A percentile compares a stretch with the other conserved stretches of the same genome.
phyloP scores from a whole-genome alignment of 2,888 invertebrate genomes.

The Lithophane leautieri region DNA sequence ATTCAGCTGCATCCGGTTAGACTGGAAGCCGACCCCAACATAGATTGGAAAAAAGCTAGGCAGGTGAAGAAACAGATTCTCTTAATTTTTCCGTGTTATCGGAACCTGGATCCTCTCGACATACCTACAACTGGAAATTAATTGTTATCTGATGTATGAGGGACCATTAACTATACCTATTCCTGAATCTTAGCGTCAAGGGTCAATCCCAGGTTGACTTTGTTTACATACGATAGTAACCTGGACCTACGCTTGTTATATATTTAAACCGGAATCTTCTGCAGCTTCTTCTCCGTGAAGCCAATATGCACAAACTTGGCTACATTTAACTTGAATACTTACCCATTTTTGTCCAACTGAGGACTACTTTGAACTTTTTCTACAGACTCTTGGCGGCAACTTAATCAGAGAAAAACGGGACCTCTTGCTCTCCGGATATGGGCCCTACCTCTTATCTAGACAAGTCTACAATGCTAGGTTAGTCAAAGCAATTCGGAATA shows the following conservation, averaged over 20 bases:
- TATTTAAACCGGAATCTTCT: neutral
- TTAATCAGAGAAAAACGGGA: neutral
- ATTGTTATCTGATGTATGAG: neutral
- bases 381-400: neutral
- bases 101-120: neutral
- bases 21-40: no score
- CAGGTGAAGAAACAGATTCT: no score
- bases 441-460: neutral
- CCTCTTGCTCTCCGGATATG: neutral
- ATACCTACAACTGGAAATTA: neutral
- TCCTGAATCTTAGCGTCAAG: neutral
- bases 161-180: neutral
- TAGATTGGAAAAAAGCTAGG: no score
- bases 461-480: neutral
- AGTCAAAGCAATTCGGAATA: neutral
- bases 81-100: neutral
- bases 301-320: neutral
- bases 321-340: neutral
- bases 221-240: no score
- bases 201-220: neutral
- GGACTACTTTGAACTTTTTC: neutral
- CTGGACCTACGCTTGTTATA: neutral
- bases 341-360: neutral
- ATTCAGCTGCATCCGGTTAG: no score
- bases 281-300: neutral